phyloP scores from a whole-genome alignment of 2,888 invertebrate genomes.

The Calliopum simillimum region DNA sequence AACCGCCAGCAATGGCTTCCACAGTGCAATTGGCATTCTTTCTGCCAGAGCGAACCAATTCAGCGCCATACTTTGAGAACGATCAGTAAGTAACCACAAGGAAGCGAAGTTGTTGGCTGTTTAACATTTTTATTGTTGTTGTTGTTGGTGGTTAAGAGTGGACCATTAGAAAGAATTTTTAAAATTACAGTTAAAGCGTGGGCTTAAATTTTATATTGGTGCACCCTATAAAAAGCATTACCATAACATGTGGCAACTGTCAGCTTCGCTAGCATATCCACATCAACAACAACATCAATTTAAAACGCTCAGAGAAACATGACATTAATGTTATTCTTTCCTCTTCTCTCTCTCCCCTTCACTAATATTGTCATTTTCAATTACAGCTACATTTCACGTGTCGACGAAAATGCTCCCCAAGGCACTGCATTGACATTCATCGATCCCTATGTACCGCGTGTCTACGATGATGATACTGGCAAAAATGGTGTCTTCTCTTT shows the following conservation, averaged over 20 bases:
- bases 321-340: no score
- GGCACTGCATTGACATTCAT: conserved; percentile 80
- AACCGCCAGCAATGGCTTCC: conserved; percentile 83
- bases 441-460: conserved; percentile 78
- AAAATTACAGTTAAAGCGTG: no score
- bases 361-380: neutral
- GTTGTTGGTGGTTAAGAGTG: no score
- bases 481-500: conserved; percentile 86
- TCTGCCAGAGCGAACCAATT: conserved; percentile 80
- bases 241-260: no score
- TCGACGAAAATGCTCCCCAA: conserved; percentile 85
- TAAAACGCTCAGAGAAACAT: no score
- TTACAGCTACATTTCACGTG: conserved; percentile 77
- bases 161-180: no score
- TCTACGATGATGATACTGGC: conserved; percentile 83
- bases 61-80: conserved; percentile 83
- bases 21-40: conserved; percentile 87
- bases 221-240: no score
- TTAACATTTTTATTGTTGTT: no score
- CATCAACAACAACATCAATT: no score
- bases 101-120: no score
- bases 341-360: neutral
- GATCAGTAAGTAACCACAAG: conserved; percentile 73
- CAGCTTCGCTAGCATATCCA: no score
- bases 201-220: no score